phyloP scores from a whole-genome alignment of 2,888 invertebrate species.

The Crocallis elinguaria region DNA sequence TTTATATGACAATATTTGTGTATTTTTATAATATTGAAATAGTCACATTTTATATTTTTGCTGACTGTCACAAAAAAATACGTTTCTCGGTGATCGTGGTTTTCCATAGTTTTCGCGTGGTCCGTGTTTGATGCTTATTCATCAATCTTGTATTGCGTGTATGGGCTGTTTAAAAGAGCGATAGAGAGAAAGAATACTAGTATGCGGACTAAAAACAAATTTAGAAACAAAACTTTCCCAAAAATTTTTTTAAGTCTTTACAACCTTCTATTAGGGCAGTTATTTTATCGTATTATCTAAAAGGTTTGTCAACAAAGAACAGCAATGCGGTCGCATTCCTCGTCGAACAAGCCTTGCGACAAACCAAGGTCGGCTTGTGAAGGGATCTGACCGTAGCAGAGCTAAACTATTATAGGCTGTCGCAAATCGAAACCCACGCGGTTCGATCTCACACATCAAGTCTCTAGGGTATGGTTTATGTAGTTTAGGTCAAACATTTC shows the following conservation, averaged over 20 bases:
- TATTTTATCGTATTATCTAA: conserved; percentile 47
- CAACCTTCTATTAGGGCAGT: conserved; percentile 22
- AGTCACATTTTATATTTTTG: no score
- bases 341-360: conserved; percentile 69
- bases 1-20: no score
- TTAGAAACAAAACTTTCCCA: neutral
- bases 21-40: no score
- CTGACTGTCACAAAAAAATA: no score
- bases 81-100: no score
- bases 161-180: neutral
- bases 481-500: no score
- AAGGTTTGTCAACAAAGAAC: conserved; percentile 66
- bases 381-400: conserved; percentile 60
- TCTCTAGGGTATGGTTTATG: no score
- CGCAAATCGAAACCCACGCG: conserved; percentile 29
- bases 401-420: conserved; percentile 30
- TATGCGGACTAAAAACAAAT: no score
- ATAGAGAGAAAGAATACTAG: no score
- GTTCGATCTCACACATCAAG: conserved; percentile 3
- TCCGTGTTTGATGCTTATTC: no score
- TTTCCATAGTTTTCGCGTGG: no score
- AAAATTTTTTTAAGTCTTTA: conserved; percentile 7
- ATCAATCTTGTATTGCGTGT: no score
- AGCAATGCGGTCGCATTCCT: conserved; percentile 71
- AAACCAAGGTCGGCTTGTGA: conserved; percentile 77